Evolutionary conservation across 2,888 invertebrate genomes (phyloP).

Genomic region (Alcis repandata): DNA sequence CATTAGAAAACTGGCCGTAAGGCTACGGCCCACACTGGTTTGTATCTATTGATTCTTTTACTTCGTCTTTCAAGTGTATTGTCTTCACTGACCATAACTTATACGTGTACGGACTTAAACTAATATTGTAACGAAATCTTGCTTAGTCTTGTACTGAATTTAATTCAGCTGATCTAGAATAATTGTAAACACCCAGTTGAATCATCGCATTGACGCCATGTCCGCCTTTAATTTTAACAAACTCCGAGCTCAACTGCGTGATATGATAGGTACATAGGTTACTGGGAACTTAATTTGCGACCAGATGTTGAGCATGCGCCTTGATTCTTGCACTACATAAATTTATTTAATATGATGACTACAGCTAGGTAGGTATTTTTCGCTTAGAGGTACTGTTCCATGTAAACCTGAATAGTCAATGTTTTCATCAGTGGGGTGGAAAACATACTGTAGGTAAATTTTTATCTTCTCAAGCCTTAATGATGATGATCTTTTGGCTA

Average conservation of each 20-base stretch:
- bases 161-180: conserved; percentile 3
- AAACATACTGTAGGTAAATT: too few species aligned
- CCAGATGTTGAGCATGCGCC: conserved; percentile 11
- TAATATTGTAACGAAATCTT: conserved; percentile 18
- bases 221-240: conserved; percentile 57
- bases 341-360: background rate
- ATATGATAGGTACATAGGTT: conserved; percentile 28
- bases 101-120: background rate
- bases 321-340: background rate
- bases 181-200: conserved; percentile 48
- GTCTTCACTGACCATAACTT: background rate
- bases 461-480: too few species aligned
- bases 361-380: too few species aligned
- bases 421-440: too few species aligned
- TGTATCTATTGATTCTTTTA: conserved; percentile 9
- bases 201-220: conserved; percentile 62
- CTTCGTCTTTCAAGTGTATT: background rate
- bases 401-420: too few species aligned
- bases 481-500: too few species aligned
- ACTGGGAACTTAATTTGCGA: conserved; percentile 12
- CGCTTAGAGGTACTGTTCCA: too few species aligned
- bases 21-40: background rate
- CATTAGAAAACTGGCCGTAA: conserved; percentile 7
- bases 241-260: conserved; percentile 31
- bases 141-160: conserved; percentile 28